Evolutionary conservation across 2,888 invertebrate species (phyloP).

Genomic region (Eupelmus urozonus): DNA sequence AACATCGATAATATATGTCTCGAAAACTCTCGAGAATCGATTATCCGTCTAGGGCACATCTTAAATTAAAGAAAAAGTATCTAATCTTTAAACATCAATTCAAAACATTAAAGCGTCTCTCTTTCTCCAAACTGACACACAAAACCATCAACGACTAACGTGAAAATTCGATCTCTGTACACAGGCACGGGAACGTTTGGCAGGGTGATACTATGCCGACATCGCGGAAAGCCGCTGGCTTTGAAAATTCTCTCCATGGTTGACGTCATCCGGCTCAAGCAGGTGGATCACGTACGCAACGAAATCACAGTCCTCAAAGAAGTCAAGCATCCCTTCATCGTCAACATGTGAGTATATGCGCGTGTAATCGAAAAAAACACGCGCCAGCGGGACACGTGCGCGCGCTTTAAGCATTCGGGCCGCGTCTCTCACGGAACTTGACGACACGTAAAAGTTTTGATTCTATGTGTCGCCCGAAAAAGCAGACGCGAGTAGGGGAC

Average conservation of each 20-base stretch:
- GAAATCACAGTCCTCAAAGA: constrained; percentile 95
- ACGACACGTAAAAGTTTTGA: constrained; percentile 5
- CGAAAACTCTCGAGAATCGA: too few relatives aligned
- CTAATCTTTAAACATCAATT: too few relatives aligned
- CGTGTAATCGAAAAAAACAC: constrained; percentile 1
- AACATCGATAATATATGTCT: too few relatives aligned
- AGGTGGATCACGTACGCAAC: constrained; percentile 98
- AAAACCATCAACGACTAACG: too few relatives aligned
- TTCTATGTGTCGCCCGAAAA: background rate
- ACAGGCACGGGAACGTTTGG: constrained; percentile 98
- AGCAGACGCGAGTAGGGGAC: background rate
- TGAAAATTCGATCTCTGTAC: background rate
- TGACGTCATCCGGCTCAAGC: constrained; percentile 95
- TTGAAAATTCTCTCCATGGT: constrained; percentile 96
- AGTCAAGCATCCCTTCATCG: constrained; percentile 96
- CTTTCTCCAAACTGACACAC: too few relatives aligned
- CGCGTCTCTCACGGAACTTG: constrained; percentile 6
- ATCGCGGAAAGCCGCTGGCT: constrained; percentile 85
- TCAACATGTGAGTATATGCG: constrained; percentile 89
- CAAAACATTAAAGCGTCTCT: too few relatives aligned
- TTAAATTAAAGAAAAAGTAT: too few relatives aligned
- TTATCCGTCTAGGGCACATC: too few relatives aligned
- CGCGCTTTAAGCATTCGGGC: constrained; percentile 35
- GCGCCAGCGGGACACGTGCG: constrained; percentile 22
- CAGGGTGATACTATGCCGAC: constrained; percentile 92